phyloP scores from a whole-genome alignment of 1,140 invertebrate species.

The Saccostrea glomerata region DNA sequence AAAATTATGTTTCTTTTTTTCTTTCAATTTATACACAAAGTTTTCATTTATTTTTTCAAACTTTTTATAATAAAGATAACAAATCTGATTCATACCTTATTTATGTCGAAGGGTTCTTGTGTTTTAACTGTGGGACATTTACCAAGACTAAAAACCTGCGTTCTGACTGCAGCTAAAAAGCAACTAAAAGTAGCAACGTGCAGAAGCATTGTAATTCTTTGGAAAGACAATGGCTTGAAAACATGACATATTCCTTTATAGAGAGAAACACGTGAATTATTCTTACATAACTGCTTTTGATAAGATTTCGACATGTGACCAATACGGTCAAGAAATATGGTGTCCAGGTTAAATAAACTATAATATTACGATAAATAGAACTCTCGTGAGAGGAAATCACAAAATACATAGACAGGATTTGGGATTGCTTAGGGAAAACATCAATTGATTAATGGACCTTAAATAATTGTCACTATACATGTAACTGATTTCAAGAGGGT shows the following conservation, averaged over 20 bases:
- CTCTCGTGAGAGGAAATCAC: no score
- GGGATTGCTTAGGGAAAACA: no score
- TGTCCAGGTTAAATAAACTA: neutral
- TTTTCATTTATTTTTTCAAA: no score
- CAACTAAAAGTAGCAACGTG: neutral
- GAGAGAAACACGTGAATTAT: neutral
- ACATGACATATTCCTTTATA: neutral
- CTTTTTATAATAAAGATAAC: neutral
- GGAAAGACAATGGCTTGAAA: neutral
- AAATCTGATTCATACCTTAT: slow-evolving; percentile 44
- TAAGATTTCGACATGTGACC: neutral
- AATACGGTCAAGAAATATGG: neutral
- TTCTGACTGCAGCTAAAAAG: slow-evolving; percentile 7
- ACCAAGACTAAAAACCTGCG: slow-evolving; percentile 53
- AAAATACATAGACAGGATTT: no score
- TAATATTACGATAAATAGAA: no score
- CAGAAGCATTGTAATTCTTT: neutral
- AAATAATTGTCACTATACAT: no score
- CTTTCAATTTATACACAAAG: no score
- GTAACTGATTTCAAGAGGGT: no score
- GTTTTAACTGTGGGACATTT: slow-evolving; percentile 52
- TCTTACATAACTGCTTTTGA: neutral
- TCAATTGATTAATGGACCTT: no score
- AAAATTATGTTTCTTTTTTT: no score
- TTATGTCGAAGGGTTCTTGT: slow-evolving; percentile 53